These are phyloP conservation scores for Drosophila histrio DNA, from an alignment of 2,888 invertebrate species.

Conservation along the genomic window DNA sequence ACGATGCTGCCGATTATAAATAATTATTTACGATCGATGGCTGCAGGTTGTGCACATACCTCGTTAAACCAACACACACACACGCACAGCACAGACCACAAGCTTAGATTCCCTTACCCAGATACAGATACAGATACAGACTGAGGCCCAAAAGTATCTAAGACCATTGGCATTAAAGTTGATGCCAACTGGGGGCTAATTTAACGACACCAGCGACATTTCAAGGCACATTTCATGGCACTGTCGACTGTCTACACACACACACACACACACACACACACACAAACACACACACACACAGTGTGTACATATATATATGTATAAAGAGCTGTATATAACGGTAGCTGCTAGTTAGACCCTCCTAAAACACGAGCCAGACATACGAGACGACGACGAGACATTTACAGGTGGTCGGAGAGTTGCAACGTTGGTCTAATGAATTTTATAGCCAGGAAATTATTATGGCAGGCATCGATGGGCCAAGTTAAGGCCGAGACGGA, in stretches of 20 bases:
- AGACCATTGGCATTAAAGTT: slow-evolving; percentile 41
- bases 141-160: slow-evolving; percentile 7
- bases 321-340: slow-evolving; percentile 41
- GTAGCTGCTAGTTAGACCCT: slow-evolving; percentile 53
- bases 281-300: neutral
- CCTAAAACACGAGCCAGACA: slow-evolving; percentile 54
- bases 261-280: slow-evolving; percentile 1
- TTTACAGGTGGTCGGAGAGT: slow-evolving; percentile 74
- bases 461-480: slow-evolving; percentile 77
- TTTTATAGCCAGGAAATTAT: slow-evolving; percentile 81
- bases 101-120: neutral
- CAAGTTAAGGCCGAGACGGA: slow-evolving; percentile 16
- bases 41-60: slow-evolving; percentile 18
- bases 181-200: slow-evolving; percentile 53
- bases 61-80: slow-evolving; percentile 23
- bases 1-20: slow-evolving; percentile 47
- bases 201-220: slow-evolving; percentile 58
- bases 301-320: slow-evolving; percentile 1
- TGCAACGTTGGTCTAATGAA: slow-evolving; percentile 76
- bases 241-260: slow-evolving; percentile 21
- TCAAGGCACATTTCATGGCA: slow-evolving; percentile 39
- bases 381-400: slow-evolving; percentile 55
- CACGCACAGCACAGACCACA: neutral
- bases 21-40: slow-evolving; percentile 53
- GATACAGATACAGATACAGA: neutral